Percentiles rank a stretch among this genome's conserved stretches.
phyloP scores from a whole-genome alignment of 2,888 invertebrate species.

The Brenthis ino region DNA sequence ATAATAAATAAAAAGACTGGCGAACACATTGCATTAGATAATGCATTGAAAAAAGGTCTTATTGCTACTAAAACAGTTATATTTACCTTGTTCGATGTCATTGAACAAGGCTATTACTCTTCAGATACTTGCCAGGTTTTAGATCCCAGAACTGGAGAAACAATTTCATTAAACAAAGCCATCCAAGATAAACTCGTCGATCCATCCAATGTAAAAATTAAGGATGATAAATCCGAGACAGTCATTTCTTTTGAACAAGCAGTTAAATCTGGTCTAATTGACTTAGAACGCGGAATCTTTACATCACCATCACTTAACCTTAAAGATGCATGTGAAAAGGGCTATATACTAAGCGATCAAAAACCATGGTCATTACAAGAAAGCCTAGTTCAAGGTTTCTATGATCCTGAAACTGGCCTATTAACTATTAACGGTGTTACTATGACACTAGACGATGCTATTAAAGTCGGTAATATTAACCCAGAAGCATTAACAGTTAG shows the following conservation, averaged over 20 bases:
- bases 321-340: slow-evolving; percentile 90
- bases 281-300: slow-evolving; percentile 86
- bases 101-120: slow-evolving; percentile 89
- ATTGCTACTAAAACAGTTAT: slow-evolving; percentile 87
- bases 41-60: slow-evolving; percentile 86
- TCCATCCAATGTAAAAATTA: slow-evolving; percentile 86
- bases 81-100: slow-evolving; percentile 87
- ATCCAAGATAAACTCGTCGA: slow-evolving; percentile 88
- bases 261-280: slow-evolving; percentile 85
- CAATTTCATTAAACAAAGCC: slow-evolving; percentile 89
- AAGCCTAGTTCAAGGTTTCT: slow-evolving; percentile 90
- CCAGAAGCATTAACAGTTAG: slow-evolving; percentile 89
- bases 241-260: slow-evolving; percentile 87
- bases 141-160: slow-evolving; percentile 88
- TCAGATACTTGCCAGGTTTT: slow-evolving; percentile 88
- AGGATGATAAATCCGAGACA: slow-evolving; percentile 86
- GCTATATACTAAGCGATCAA: slow-evolving; percentile 89
- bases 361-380: slow-evolving; percentile 92
- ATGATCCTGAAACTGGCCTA: slow-evolving; percentile 88
- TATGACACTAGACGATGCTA: slow-evolving; percentile 88
- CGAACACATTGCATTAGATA: slow-evolving; percentile 85
- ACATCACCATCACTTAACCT: slow-evolving; percentile 87
- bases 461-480: slow-evolving; percentile 88
- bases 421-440: slow-evolving; percentile 86
- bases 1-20: slow-evolving; percentile 88